phyloP scores from a whole-genome alignment of 2,797 vertebrate species.

The Galaxias olidus region DNA sequence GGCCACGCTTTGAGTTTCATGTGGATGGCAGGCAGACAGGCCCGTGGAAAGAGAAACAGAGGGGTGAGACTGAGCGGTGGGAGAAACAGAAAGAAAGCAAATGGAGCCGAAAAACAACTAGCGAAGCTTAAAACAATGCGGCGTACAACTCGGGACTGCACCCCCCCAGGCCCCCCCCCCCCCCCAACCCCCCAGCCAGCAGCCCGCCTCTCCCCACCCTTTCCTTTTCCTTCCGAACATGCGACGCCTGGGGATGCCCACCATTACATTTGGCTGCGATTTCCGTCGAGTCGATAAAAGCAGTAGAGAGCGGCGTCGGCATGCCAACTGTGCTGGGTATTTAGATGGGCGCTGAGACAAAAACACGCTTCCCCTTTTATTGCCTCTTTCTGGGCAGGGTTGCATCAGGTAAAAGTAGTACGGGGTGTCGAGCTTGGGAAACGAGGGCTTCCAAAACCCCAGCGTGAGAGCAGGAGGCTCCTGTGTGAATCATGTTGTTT shows the following conservation, averaged over 20 bases:
- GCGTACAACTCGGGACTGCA: constrained; percentile 50
- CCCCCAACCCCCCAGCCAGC: not conserved
- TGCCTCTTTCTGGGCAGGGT: constrained; percentile 74
- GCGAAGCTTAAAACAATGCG: constrained; percentile 61
- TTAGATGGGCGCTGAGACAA: constrained; percentile 49
- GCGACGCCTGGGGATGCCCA: constrained; percentile 67
- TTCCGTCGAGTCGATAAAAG: constrained; percentile 70
- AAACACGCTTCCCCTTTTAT: constrained; percentile 60
- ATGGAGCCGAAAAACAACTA: constrained; percentile 14
- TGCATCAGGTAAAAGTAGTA: constrained; percentile 72
- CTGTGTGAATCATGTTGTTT: constrained; percentile 69
- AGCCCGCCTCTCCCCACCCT: constrained; percentile 43
- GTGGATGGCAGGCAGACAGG: constrained; percentile 53
- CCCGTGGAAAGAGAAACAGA: constrained; percentile 7
- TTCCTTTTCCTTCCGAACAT: constrained; percentile 59
- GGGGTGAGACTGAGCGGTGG: constrained; percentile 9
- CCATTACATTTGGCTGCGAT: constrained; percentile 61
- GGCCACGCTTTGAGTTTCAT: constrained; percentile 53
- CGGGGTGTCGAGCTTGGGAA: constrained; percentile 70
- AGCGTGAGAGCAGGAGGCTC: constrained; percentile 67
- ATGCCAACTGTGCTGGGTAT: constrained; percentile 64
- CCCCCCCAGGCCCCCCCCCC: constrained; percentile 18
- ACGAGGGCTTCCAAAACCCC: constrained; percentile 67
- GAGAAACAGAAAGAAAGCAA: constrained; percentile 44
- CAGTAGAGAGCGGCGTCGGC: constrained; percentile 55